Conservation (phyloP, 2,888 invertebrate species). For the Archips crataeganus region DNA sequence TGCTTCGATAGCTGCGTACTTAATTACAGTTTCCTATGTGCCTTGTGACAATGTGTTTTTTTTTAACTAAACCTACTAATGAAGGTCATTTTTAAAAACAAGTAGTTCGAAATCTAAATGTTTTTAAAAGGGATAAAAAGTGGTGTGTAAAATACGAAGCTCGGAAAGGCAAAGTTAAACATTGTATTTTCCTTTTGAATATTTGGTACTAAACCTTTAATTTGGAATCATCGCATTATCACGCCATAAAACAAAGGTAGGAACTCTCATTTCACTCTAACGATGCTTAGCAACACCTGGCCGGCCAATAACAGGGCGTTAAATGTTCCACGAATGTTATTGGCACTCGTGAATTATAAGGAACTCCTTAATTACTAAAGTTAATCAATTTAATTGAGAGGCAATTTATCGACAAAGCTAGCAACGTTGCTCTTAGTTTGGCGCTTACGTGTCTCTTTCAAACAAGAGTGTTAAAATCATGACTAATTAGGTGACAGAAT, state of each 20-base stretch:
- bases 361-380: not conserved
- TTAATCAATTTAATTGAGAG: not conserved
- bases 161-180: not conserved
- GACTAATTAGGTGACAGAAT: too few species aligned
- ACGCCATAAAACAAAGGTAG: slow-evolving; percentile 14
- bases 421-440: not conserved
- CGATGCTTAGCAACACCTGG: slow-evolving; percentile 59
- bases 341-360: slow-evolving; percentile 42
- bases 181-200: not conserved
- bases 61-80: too few species aligned
- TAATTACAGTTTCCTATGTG: too few species aligned
- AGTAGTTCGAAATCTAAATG: too few species aligned
- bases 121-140: too few species aligned
- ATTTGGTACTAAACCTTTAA: not conserved
- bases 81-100: not conserved
- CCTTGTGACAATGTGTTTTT: too few species aligned
- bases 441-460: too few species aligned
- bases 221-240: not conserved
- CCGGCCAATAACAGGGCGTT: slow-evolving; percentile 54
- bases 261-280: slow-evolving; percentile 19
- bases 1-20: too few species aligned
- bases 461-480: too few species aligned
- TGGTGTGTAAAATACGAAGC: not conserved
- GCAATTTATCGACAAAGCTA: not conserved
- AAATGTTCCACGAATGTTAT: slow-evolving; percentile 53